Evolutionary conservation across 2,797 vertebrate species (phyloP), one percentile per base, ranked within the genome.

Genomic region (Lepilemur septentrionalis): DNA sequence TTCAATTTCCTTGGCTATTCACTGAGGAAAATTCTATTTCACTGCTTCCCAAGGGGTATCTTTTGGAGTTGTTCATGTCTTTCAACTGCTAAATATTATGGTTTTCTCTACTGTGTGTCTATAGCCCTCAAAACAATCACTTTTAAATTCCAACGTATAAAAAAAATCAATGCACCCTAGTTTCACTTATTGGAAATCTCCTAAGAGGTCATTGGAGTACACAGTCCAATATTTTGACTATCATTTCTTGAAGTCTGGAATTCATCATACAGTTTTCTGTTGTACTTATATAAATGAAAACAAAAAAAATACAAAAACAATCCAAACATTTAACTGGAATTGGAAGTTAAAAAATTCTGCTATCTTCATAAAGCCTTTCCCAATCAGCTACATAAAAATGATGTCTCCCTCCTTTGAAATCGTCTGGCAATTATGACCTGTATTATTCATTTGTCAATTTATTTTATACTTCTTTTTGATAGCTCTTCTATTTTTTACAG

Each of bases 11-110:
- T 94, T 46, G 81, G 55, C 48, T 93, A 87, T 83, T 89, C 59
- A n/a, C 30, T 72, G 76, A 93, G 65, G 41, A 89, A 96, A 95
- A 92, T 79, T 84, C 73, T 48, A 87, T 91, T 89, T 83, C 28
- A 80, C 17, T 84, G 28, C 50, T 87, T 93, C 61, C 75, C 91
- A 79, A 78, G 6, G 41, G 65, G 6, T 90, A 55, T 78, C 91
- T 87, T 95, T 95, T 78, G 43, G 50, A 94, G 79, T 88, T 93
- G 75, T 81, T 95, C 88, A n/a, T 82, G 50, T 91, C 78, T 96
- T 52, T 57, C 69, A 83, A 89, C 50, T 95, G 52, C 73, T 95
- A 91, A 95, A 85, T 67, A 84, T 88, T 81, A 95, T 82, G 35
- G 3, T 46, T 96, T 88, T 89, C 67, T 97, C 38, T 73, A 52